Evolutionary conservation across 1,140 invertebrate genomes (phyloP), one percentile per base, ranked within the genome.

Genomic region (Drosophila insularis): DNA sequence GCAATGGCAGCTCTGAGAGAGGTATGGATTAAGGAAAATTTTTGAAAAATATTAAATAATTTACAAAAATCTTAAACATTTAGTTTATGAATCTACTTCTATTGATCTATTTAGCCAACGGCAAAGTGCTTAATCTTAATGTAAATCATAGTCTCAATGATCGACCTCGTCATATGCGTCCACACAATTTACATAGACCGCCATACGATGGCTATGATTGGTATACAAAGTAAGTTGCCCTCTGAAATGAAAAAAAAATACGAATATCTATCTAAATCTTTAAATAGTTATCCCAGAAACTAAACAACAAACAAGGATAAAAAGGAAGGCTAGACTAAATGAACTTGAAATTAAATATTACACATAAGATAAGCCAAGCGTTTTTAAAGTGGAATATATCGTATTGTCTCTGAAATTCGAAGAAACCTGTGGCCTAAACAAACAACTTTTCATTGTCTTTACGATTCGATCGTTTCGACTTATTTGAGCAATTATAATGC

Each of bases 151-250:
- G 1, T 4, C 32, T 35, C 2, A 3, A 23, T 5, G 71, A 75
- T 50, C 63, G 76, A 11, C 23, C 56, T 0, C 10, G 14, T 8
- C 78, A 80, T n/a, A 0, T 17, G 1, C 46, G 78, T 6, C 8
- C 68, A 0, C 76, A 79, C 62, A 79, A 79, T 60, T 4, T 77
- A 23, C 79, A 80, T 6, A 62, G 68, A 6, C 37, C 65, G 1
- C 65, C 68, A 1, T 75, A 78, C 31, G 2, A 35, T 8, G 63
- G 63, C 8, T 78, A 54, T 37, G 67, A 78, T 7, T 75, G 75
- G 55, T 56, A 73, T 14, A 14, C 13, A 8, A 11, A 61, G 37
- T 65, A 14, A 60, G 70, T 66, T 13, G 3, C 4, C 0, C 5
- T 27, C 13, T 14, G 7, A 8, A 2, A n/a, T 55, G 4, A 27